Percentiles rank a stretch among this genome's conserved stretches.
Conservation (phyloP, 2,113 vertebrate species). For the Irena cyanogastra region DNA sequence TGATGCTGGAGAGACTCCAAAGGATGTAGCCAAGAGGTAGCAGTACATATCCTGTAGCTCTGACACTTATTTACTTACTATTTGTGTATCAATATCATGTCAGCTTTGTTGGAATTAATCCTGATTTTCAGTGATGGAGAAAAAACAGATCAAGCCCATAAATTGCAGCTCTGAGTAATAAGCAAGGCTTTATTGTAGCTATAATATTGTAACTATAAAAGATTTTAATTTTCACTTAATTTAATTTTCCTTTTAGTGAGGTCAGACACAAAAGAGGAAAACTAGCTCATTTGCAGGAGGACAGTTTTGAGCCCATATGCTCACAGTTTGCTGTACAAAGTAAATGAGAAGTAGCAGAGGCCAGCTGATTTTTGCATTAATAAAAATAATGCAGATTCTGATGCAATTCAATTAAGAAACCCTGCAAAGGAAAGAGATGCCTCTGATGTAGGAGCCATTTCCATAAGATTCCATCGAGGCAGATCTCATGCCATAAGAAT, state of each 20-base stretch:
- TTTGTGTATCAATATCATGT: background rate
- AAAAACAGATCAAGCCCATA: background rate
- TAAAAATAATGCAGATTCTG: background rate
- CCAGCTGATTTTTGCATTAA: background rate
- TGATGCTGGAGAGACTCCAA: slow-evolving; percentile 74
- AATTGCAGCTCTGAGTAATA: background rate
- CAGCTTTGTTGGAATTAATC: background rate
- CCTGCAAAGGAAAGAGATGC: background rate
- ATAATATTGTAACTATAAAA: background rate
- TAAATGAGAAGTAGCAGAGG: background rate
- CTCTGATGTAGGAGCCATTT: background rate
- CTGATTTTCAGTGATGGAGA: background rate
- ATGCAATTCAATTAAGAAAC: background rate
- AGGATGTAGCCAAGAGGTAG: slow-evolving; percentile 80
- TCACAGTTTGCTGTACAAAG: background rate
- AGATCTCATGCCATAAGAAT: background rate
- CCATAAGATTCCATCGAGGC: background rate
- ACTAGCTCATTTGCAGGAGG: background rate
- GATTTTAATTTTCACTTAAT: background rate
- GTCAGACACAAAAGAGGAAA: background rate
- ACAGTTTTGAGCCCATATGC: background rate
- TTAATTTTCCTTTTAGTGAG: background rate
- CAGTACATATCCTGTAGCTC: background rate
- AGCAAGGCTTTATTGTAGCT: background rate
- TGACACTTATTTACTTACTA: background rate